These are phyloP conservation scores for Larimichthys polyactis DNA, from an alignment of 2,113 vertebrate genomes.

Conservation along the genomic window DNA sequence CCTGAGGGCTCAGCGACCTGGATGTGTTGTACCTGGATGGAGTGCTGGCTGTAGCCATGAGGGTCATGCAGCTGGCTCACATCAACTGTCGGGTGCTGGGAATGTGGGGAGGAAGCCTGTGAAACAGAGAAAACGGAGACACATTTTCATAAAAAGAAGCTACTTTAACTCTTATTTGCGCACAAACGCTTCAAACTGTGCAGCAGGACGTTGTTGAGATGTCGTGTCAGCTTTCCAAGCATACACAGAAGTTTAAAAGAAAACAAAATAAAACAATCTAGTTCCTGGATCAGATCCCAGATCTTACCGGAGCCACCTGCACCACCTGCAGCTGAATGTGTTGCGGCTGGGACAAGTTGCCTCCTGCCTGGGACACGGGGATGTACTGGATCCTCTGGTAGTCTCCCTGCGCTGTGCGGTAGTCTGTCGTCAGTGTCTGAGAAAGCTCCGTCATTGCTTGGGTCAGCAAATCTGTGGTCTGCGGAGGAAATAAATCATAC, in stretches of 20 bases:
- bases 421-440: conserved; percentile 95
- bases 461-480: conserved; percentile 97
- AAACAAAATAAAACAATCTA: background rate
- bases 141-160: background rate
- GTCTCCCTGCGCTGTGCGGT: conserved; percentile 93
- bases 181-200: too few relatives aligned
- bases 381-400: conserved; percentile 99
- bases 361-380: conserved; percentile 91
- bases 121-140: background rate
- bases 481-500: conserved; percentile 23
- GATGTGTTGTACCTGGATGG: conserved; percentile 98
- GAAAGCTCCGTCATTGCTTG: conserved; percentile 99
- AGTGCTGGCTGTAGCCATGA: conserved; percentile 94
- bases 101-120: conserved; percentile 93
- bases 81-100: conserved; percentile 95
- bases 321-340: conserved; percentile 98
- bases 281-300: background rate
- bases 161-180: background rate
- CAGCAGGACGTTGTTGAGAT: background rate
- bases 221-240: background rate
- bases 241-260: background rate
- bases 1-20: conserved; percentile 90
- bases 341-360: conserved; percentile 90
- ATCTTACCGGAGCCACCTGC: conserved; percentile 93
- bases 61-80: conserved; percentile 95